Conservation (phyloP, 2,113 vertebrate species). For the Apaloderma vittatum region DNA sequence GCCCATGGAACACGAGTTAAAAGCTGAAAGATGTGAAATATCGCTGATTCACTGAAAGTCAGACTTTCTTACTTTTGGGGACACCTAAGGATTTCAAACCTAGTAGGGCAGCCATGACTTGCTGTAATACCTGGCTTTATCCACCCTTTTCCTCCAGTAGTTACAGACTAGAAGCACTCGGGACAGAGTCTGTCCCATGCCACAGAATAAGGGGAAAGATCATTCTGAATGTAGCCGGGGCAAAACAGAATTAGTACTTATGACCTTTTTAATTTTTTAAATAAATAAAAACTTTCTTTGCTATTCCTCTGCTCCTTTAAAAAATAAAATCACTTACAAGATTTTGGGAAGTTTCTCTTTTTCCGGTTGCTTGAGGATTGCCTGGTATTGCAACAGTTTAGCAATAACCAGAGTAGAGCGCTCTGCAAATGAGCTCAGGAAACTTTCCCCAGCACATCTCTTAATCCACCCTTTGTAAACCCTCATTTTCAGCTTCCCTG, state of each 20-base stretch:
- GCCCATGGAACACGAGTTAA: not conserved
- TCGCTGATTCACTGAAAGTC: not conserved
- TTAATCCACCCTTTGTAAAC: not conserved
- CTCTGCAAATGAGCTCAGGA: not conserved
- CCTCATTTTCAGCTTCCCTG: not conserved
- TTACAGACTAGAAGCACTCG: not conserved
- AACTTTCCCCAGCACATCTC: not conserved
- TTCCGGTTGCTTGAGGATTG: not conserved
- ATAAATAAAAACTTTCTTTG: not conserved
- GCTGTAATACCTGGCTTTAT: not conserved
- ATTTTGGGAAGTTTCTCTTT: not conserved
- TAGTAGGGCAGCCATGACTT: not conserved
- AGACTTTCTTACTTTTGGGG: not conserved
- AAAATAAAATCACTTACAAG: not conserved
- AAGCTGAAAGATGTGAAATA: not conserved
- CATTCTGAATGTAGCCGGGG: not conserved
- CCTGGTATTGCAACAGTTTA: not conserved
- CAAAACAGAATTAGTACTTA: not conserved
- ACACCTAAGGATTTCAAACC: not conserved
- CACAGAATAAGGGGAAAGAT: not conserved
- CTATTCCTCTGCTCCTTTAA: not conserved
- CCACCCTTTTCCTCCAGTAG: not conserved
- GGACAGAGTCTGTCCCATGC: not conserved
- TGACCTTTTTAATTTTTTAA: fast-evolving
- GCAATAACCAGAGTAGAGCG: not conserved